Evolutionary conservation across 2,113 vertebrate genomes (phyloP), one percentile per base, ranked within the genome.

Genomic region (Neotragus moschatus): DNA sequence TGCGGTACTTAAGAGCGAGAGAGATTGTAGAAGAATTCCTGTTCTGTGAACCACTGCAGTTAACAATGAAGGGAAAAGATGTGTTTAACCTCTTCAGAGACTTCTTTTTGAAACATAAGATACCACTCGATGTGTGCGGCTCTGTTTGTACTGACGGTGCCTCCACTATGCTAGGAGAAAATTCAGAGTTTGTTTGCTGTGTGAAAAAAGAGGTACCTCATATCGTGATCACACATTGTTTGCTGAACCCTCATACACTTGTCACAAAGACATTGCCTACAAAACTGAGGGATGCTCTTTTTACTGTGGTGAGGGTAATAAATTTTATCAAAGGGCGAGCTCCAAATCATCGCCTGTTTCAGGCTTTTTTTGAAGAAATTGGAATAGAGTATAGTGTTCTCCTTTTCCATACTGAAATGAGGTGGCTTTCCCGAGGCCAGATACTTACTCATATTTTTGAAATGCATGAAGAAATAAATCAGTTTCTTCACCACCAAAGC

Each of bases 341-440:
- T n/a, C 97, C 97, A 14, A 98, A 98, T 81, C 97, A 98, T 82
- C 96, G 86, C 28, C 90, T 97, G 0, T 97, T 98, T 85, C 96
- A 95, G 93, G 94, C 96, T 73, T 96, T 98, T 87, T 98, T 98
- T 45, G 95, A 97, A 88, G 95, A 97, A 91, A 96, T 98, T 63
- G 97, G 97, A 80, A 36, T 93, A 56, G 96, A 98, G 26, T 96
- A 97, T 86, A 96, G 81, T 53, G 94, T 97, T 75, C 97, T 98
- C 88, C 96, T 98, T 93, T 98, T 95, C 90, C 95, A 98, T 51
- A 98, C 98, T 49, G 97, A 98, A 93, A 97, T 96, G 93, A 96
- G 95, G 77, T 98, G 96, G 98, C 97, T 98, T 90, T 98, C 97
- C 77, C 84, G 97, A 55, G 98, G 97, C 88, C 97, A 97, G 6